These are phyloP conservation scores for Macaria liturata DNA, from an alignment of 2,888 invertebrate genomes.

Conservation along the genomic window DNA sequence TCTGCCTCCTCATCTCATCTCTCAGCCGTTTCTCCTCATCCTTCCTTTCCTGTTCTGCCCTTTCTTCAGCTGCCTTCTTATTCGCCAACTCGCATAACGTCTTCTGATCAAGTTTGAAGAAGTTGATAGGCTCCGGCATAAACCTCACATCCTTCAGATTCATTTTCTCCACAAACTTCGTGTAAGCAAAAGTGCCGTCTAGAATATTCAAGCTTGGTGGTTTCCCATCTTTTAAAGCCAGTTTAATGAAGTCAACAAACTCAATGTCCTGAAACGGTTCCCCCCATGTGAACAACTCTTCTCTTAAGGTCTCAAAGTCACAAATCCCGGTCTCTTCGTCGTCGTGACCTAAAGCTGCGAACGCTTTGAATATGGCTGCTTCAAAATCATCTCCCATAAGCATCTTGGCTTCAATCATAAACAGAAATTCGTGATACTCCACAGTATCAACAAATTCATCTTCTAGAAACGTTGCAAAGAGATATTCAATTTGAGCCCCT, in stretches of 20 bases:
- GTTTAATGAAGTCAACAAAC: constrained; percentile 62
- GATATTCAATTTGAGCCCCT: constrained; percentile 55
- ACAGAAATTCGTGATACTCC: constrained; percentile 66
- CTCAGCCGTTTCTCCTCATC: constrained; percentile 60
- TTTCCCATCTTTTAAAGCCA: constrained; percentile 55
- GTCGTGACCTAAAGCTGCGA: constrained; percentile 65
- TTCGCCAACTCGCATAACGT: constrained; percentile 70
- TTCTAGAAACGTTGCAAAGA: constrained; percentile 63
- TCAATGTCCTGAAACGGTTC: constrained; percentile 67
- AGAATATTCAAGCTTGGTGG: constrained; percentile 49
- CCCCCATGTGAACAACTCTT: constrained; percentile 69
- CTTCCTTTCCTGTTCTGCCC: constrained; percentile 57
- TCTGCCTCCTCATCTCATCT: constrained; percentile 66
- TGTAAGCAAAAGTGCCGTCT: constrained; percentile 57
- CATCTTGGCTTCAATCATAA: constrained; percentile 76
- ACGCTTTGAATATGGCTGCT: constrained; percentile 58
- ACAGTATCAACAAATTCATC: constrained; percentile 71
- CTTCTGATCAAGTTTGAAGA: constrained; percentile 74
- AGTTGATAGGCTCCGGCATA: constrained; percentile 70
- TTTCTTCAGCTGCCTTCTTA: constrained; percentile 66
- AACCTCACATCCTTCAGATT: constrained; percentile 64
- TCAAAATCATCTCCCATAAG: constrained; percentile 72
- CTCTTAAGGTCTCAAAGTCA: constrained; percentile 57
- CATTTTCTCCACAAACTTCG: constrained; percentile 73
- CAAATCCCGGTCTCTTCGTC: constrained; percentile 61